A percentile compares a stretch with the other conserved stretches of the same genome.
Evolutionary conservation across 2,797 vertebrate species (phyloP).

Genomic region (Arctocebus calabarensis): DNA sequence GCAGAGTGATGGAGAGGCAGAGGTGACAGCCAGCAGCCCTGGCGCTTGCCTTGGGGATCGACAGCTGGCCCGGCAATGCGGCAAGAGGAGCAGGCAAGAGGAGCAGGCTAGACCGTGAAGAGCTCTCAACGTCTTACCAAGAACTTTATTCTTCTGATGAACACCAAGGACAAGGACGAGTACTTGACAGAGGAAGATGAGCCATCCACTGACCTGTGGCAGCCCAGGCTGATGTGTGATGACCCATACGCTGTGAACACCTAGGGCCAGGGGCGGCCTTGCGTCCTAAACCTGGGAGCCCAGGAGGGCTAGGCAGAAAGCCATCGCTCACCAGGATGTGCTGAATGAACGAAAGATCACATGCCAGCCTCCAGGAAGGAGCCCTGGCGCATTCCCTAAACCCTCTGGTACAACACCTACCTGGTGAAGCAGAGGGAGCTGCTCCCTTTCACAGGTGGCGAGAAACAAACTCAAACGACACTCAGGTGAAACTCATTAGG

Average conservation of each 20-base stretch:
- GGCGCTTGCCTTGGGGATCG: neutral
- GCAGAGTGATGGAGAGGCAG: neutral
- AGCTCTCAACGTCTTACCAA: neutral
- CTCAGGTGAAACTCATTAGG: neutral
- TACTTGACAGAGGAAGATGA: neutral
- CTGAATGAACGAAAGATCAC: neutral
- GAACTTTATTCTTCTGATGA: neutral
- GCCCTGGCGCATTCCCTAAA: neutral
- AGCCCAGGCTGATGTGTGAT: neutral
- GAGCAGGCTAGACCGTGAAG: neutral
- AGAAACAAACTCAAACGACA: neutral
- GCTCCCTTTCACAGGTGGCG: neutral
- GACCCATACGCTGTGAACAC: neutral
- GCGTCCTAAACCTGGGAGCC: no score
- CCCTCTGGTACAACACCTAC: neutral
- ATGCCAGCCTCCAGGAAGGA: neutral
- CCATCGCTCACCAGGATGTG: neutral
- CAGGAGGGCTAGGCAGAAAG: neutral
- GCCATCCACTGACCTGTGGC: neutral
- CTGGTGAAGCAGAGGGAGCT: neutral
- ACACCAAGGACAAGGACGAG: neutral
- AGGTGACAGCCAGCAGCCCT: neutral
- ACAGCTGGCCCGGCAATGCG: neutral
- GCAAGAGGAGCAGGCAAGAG: neutral
- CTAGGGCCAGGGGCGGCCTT: neutral